Evolutionary conservation across 2,797 vertebrate genomes (phyloP).

Genomic region (Clarias laeviceps): DNA sequence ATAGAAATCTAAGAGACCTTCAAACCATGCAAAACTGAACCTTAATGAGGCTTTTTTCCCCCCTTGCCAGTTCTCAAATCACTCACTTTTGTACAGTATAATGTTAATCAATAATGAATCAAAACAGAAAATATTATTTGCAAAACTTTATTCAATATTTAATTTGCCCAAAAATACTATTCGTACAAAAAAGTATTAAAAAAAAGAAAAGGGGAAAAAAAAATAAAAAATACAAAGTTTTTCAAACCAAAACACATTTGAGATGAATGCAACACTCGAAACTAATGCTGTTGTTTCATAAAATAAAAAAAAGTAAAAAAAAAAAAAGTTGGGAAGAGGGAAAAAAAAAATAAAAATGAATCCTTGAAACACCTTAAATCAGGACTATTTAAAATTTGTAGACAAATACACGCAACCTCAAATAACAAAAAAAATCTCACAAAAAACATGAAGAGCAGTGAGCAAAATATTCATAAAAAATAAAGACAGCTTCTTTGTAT

Average conservation of each 20-base stretch:
- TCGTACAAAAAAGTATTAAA: conserved; percentile 43
- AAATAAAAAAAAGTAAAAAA: background rate
- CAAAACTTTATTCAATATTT: conserved; percentile 46
- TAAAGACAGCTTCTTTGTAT: conserved; percentile 18
- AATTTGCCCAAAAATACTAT: conserved; percentile 53
- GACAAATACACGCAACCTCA: background rate
- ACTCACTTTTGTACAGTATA: background rate
- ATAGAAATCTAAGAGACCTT: background rate
- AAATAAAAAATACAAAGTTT: conserved; percentile 33
- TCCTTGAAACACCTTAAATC: background rate
- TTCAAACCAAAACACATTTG: conserved; percentile 15
- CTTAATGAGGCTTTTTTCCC: background rate
- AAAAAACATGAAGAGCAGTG: conserved; percentile 43
- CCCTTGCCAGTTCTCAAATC: background rate
- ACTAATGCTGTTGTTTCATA: conserved; percentile 1
- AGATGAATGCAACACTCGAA: conserved; percentile 8
- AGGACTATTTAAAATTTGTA: background rate
- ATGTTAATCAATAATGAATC: background rate
- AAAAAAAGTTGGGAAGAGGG: background rate
- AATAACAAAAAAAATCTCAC: background rate
- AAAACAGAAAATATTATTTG: background rate
- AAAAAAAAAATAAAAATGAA: background rate
- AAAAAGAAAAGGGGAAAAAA: too few relatives aligned
- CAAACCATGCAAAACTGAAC: background rate
- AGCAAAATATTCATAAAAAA: conserved; percentile 53